phyloP scores from a whole-genome alignment of 2,797 vertebrate species.

The Sebastes steindachneri region DNA sequence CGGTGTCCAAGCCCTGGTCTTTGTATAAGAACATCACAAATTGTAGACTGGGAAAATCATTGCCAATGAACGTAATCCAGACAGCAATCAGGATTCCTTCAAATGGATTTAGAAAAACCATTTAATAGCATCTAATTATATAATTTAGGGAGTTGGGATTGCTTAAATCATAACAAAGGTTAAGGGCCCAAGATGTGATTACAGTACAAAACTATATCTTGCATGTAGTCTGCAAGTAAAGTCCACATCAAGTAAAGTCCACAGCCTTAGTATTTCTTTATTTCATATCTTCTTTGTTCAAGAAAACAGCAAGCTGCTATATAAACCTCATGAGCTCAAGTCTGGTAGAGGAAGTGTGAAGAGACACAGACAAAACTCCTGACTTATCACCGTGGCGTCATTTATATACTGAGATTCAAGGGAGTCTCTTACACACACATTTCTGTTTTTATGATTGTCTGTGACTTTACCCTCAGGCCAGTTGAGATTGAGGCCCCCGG shows the following conservation, averaged over 20 bases:
- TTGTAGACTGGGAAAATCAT: background rate
- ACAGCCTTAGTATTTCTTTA: background rate
- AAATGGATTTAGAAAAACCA: too few species aligned
- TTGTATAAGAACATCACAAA: too few species aligned
- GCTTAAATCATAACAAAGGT: background rate
- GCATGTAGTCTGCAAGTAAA: too few species aligned
- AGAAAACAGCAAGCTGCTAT: background rate
- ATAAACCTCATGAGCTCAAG: background rate
- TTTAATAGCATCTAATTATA: background rate
- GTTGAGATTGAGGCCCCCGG: background rate
- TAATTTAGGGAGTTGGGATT: background rate
- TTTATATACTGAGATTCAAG: background rate
- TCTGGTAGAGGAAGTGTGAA: too few species aligned
- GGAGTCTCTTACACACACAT: background rate
- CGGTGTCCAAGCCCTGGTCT: too few species aligned
- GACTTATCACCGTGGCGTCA: background rate
- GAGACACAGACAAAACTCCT: background rate
- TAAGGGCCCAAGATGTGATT: background rate
- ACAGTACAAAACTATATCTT: too few species aligned
- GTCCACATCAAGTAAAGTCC: too few species aligned
- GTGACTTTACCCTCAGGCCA: background rate
- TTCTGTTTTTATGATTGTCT: background rate
- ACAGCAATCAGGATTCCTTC: background rate
- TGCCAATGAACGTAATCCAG: background rate
- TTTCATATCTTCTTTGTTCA: background rate